Evolutionary conservation across 1,140 invertebrate species (phyloP), one percentile per base, ranked within the genome.

Genomic region (Panulirus ornatus): DNA sequence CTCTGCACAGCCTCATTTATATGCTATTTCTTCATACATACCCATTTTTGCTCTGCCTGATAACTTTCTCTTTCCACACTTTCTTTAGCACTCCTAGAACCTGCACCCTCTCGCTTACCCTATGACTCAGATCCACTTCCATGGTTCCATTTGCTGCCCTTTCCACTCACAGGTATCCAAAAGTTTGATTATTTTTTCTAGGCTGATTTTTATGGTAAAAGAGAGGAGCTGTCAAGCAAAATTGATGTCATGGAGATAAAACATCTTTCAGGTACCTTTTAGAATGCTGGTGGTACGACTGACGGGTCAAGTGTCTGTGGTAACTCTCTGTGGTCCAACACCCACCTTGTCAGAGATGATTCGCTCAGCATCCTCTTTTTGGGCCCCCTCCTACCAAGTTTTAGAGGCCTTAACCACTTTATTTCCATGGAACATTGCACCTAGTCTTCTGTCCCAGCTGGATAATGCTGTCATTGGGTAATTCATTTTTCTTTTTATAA

Each of bases 251-350:
- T 36, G 86, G 30, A 58, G 66, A 92, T 51, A 92, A 76, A 86
- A 38, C 90, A 93, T 94, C 92, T 84, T 79, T 71, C 93, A 97
- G 97, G 95, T 97, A 2, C 97, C 97, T 16, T 97, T 97, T 93
- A 94, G 97, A 92, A 95, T 97, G 75, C 95, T 98, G 14, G 96
- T 96, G 6, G 96, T 97, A 91, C 96, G 96, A 84, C 93, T 98
- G 19, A 94, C 96, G n/a, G 95, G 95, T 83, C 95, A 96, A 91
- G 95, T 97, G 3, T 96, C 97, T 94, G 95, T 97, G 0, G 94
- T 96, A 90, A 96, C 96, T 6, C 94, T 98, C 9, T 97, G 97
- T 94, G 97, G 97, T 2, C 96, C 96, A 2, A 96, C 95, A 40
- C 97, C 97, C 0, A 94, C 95, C 40, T 94, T 98, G 47, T 92